phyloP scores from a whole-genome alignment of 2,113 vertebrate genomes.

The Platichthys stellatus region DNA sequence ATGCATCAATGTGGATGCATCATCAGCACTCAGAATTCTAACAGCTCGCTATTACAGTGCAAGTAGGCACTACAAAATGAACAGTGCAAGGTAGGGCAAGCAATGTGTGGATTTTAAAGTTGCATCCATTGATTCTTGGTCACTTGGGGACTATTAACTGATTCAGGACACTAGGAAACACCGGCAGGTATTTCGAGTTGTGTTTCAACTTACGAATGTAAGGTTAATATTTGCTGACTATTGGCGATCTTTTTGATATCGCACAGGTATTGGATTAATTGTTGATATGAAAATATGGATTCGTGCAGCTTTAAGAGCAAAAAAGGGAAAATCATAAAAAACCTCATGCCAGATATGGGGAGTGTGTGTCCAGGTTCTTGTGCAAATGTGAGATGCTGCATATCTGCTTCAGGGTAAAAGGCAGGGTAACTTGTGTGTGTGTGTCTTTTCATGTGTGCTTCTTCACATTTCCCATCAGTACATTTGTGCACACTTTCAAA shows the following conservation, averaged over 20 bases:
- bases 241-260: too few species aligned
- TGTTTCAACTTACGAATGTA: not conserved
- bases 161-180: too few species aligned
- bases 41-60: not conserved
- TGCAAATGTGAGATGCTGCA: not conserved
- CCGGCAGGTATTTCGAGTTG: not conserved
- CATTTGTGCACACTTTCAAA: conserved; percentile 47
- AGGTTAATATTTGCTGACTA: not conserved
- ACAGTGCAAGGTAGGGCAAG: not conserved
- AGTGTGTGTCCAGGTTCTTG: conserved; percentile 6
- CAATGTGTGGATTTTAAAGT: not conserved
- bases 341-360: conserved; percentile 4
- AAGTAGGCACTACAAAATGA: too few species aligned
- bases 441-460: conserved; percentile 8
- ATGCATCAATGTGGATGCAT: not conserved
- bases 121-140: not conserved
- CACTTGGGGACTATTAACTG: not conserved
- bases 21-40: not conserved
- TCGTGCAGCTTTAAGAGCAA: conserved; percentile 1
- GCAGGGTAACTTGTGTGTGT: conserved; percentile 2
- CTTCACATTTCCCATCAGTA: conserved; percentile 36
- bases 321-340: not conserved
- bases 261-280: not conserved
- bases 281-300: not conserved
- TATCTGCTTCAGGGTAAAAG: conserved; percentile 30